phyloP scores from a whole-genome alignment of 2,888 invertebrate genomes.

The Dorcus hopei region DNA sequence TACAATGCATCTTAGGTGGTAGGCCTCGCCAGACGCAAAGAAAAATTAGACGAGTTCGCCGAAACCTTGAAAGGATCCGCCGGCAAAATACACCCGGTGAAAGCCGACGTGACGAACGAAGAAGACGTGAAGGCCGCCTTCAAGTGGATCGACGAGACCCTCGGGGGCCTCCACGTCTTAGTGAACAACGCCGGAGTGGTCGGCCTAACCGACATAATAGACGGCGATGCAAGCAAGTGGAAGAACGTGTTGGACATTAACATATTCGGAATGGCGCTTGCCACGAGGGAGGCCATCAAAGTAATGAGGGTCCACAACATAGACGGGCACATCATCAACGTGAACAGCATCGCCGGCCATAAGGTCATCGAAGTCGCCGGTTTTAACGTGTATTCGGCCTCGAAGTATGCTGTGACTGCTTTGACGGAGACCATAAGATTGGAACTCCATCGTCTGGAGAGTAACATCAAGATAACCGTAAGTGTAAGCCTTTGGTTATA shows the following conservation, averaged over 20 bases:
- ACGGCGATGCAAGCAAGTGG: not conserved
- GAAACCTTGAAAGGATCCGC: not conserved
- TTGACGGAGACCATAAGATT: conserved; percentile 4
- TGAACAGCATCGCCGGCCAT: conserved; percentile 7
- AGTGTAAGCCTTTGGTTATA: not conserved
- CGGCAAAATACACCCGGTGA: conserved; percentile 8
- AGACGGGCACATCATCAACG: conserved; percentile 3
- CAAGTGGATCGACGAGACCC: conserved; percentile 9
- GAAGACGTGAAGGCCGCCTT: conserved; percentile 14
- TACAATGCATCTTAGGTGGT: not conserved
- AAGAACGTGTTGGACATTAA: conserved; percentile 2
- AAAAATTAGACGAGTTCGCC: not conserved
- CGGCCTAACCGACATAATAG: not conserved
- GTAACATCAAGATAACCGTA: conserved; percentile 9
- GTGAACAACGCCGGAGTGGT: conserved; percentile 17
- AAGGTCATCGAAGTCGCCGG: not conserved
- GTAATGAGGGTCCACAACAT: conserved; percentile 6
- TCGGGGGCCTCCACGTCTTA: conserved; percentile 16
- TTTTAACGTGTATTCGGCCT: conserved; percentile 1
- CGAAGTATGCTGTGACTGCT: conserved; percentile 7
- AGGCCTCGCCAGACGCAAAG: conserved; percentile 6
- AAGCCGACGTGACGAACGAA: conserved; percentile 13
- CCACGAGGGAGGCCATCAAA: conserved; percentile 3
- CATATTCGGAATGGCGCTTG: not conserved
- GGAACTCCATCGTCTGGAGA: not conserved